These are phyloP conservation scores for Rhabdornis inornatus DNA, from an alignment of 2,113 vertebrate genomes.

Conservation along the genomic window DNA sequence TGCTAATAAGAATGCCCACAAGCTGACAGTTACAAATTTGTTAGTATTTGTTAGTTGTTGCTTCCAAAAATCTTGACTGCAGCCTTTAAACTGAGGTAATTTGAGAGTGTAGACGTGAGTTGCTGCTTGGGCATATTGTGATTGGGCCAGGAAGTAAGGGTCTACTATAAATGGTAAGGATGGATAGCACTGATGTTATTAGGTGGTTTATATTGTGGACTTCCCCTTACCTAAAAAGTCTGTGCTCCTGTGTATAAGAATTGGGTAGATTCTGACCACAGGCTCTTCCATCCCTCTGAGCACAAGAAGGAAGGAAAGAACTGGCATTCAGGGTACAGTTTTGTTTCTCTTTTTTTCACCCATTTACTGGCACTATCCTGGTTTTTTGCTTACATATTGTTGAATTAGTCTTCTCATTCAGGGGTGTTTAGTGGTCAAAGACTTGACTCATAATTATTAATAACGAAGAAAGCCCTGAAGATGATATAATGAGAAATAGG, in stretches of 20 bases:
- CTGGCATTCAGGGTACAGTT: background rate
- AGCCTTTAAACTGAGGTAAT: background rate
- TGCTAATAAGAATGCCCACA: background rate
- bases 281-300: background rate
- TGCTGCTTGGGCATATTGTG: background rate
- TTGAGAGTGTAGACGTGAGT: background rate
- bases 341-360: background rate
- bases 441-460: background rate
- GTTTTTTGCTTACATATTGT: background rate
- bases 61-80: background rate
- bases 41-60: background rate
- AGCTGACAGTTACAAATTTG: background rate
- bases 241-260: background rate
- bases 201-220: background rate
- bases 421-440: background rate
- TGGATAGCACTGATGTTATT: background rate
- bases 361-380: background rate
- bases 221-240: background rate
- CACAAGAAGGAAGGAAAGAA: background rate
- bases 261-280: background rate
- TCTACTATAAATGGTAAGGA: background rate
- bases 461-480: conserved; percentile 21
- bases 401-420: background rate
- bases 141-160: background rate
- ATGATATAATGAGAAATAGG: background rate